phyloP scores from a whole-genome alignment of 2,113 vertebrate genomes.

The Arvicanthis niloticus region DNA sequence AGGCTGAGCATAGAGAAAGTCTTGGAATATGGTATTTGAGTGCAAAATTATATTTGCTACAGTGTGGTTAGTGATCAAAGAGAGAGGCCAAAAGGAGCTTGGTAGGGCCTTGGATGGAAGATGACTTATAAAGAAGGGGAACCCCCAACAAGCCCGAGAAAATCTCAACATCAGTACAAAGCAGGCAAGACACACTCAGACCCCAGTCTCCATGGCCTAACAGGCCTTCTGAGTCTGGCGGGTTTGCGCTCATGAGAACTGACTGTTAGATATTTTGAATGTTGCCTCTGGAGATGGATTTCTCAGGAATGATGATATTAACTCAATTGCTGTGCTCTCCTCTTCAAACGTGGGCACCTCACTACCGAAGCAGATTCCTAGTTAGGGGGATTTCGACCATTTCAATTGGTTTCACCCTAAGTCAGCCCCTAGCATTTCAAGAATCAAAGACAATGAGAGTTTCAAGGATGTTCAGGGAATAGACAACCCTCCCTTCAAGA shows the following conservation, averaged over 20 bases:
- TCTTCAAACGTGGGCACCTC: conserved; percentile 63
- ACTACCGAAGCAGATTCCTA: not conserved
- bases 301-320: conserved; percentile 64
- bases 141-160: not conserved
- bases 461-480: not conserved
- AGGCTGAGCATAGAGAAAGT: not conserved
- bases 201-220: not conserved
- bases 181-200: not conserved
- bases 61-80: not conserved
- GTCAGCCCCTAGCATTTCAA: not conserved
- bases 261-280: conserved; percentile 70
- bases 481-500: not conserved
- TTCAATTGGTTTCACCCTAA: not conserved
- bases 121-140: conserved; percentile 9
- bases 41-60: not conserved
- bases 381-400: not conserved
- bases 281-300: conserved; percentile 62
- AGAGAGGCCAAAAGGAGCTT: not conserved
- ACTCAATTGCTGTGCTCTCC: conserved; percentile 33
- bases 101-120: not conserved
- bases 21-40: not conserved
- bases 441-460: not conserved
- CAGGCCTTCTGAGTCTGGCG: not conserved
- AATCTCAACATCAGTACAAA: too few relatives aligned
- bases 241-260: not conserved